Evolutionary conservation across 2,888 invertebrate species (phyloP).

Genomic region (Lacanobia wlatinum): DNA sequence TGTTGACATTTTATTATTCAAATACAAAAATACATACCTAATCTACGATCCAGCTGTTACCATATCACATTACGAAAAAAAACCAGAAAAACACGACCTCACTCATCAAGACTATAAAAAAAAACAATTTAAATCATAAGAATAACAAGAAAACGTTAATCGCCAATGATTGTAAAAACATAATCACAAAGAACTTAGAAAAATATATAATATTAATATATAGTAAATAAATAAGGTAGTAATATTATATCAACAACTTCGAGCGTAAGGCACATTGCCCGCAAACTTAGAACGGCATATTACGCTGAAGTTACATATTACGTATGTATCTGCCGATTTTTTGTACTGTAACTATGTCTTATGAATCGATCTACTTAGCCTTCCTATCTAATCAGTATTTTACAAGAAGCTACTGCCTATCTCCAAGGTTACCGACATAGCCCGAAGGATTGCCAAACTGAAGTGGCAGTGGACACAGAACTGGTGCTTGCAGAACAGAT

Average conservation of each 20-base stretch:
- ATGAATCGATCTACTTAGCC: too few species aligned
- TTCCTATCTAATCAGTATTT: too few species aligned
- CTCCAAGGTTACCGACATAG: too few species aligned
- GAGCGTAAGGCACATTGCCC: slow-evolving; percentile 57
- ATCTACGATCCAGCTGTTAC: slow-evolving; percentile 6
- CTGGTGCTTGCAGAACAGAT: too few species aligned
- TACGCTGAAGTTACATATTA: slow-evolving; percentile 57
- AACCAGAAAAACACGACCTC: not conserved
- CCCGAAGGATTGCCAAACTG: too few species aligned
- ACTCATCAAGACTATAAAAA: slow-evolving; percentile 65
- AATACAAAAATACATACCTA: too few species aligned
- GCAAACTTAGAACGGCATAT: slow-evolving; percentile 32
- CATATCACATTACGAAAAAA: not conserved
- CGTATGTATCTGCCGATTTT: slow-evolving; percentile 52
- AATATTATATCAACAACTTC: slow-evolving; percentile 64
- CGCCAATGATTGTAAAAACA: slow-evolving; percentile 67
- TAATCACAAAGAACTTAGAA: slow-evolving; percentile 72
- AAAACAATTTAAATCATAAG: slow-evolving; percentile 56
- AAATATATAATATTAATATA: slow-evolving; percentile 65
- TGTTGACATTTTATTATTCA: not conserved
- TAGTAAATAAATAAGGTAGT: slow-evolving; percentile 71
- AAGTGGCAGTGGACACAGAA: too few species aligned
- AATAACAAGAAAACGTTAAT: slow-evolving; percentile 61
- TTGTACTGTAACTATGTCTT: slow-evolving; percentile 38
- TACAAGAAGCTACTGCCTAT: too few species aligned